Conservation (phyloP, 1,140 invertebrate species). For the Anastrepha ludens region DNA sequence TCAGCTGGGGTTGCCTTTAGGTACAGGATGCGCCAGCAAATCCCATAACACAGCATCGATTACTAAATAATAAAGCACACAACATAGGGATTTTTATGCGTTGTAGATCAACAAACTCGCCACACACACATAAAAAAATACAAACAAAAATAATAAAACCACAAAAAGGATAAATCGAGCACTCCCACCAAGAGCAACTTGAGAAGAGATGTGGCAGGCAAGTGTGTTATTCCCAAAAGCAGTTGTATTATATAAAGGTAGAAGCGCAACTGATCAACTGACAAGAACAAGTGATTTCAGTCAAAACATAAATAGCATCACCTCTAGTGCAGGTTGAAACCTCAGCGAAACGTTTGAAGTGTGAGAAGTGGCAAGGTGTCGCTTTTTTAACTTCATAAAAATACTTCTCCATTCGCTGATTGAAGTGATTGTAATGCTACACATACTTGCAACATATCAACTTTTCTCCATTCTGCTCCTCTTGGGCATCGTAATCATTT, state of each 20-base stretch:
- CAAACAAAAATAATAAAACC: neutral
- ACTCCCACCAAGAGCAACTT: neutral
- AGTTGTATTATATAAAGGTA: neutral
- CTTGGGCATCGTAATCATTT: conserved; percentile 31
- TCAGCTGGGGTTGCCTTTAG: neutral
- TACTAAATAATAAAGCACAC: conserved; percentile 56
- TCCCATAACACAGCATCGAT: conserved; percentile 49
- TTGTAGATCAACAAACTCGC: conserved; percentile 38
- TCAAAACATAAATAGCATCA: neutral
- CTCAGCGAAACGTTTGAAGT: neutral
- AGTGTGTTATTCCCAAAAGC: neutral
- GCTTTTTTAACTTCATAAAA: neutral
- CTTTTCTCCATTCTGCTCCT: neutral
- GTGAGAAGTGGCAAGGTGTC: neutral
- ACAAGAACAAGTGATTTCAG: neutral
- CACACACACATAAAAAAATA: neutral
- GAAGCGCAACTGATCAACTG: neutral
- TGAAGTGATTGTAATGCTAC: conserved; percentile 16
- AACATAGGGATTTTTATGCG: conserved; percentile 53
- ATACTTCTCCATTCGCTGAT: neutral
- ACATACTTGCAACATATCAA: neutral
- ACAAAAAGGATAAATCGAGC: neutral
- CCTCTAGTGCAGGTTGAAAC: neutral
- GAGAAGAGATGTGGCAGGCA: neutral
- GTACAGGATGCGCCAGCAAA: conserved; percentile 16